phyloP scores from a whole-genome alignment of 2,888 invertebrate genomes.

The Cecidostiba fungosa region DNA sequence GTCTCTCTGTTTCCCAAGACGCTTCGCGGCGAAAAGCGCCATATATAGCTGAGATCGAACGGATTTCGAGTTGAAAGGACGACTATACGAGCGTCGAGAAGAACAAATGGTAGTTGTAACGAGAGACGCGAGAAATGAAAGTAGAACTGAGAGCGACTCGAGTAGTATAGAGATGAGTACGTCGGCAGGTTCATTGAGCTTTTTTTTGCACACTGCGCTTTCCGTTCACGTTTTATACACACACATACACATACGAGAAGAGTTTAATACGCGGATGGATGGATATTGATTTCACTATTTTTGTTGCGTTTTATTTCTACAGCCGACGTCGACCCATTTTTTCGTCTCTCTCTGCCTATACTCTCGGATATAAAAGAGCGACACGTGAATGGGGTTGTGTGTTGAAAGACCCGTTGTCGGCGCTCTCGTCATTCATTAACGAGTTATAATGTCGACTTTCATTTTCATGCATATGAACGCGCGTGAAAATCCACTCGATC shows the following conservation, averaged over 20 bases:
- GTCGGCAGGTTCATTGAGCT: slow-evolving; percentile 76
- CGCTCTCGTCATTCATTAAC: neutral
- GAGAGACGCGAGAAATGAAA: slow-evolving; percentile 57
- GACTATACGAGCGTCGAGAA: slow-evolving; percentile 29
- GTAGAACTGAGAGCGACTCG: slow-evolving; percentile 46
- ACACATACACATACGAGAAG: neutral
- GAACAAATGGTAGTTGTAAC: slow-evolving; percentile 42
- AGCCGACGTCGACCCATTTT: slow-evolving; percentile 54
- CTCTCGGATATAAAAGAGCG: neutral
- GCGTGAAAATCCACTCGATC: neutral
- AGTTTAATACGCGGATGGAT: slow-evolving; percentile 1
- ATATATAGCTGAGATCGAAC: slow-evolving; percentile 39
- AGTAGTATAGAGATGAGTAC: slow-evolving; percentile 58
- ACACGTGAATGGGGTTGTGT: neutral
- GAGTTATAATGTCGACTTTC: neutral
- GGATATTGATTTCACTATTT: slow-evolving; percentile 57
- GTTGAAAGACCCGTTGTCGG: neutral
- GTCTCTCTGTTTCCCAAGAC: neutral
- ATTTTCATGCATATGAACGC: neutral
- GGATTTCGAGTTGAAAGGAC: slow-evolving; percentile 38
- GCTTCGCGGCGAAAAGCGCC: slow-evolving; percentile 33
- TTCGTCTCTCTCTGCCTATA: neutral
- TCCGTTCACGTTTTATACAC: neutral
- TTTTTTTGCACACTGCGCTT: neutral
- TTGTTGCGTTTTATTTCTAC: slow-evolving; percentile 48